Evolutionary conservation across 2,888 invertebrate genomes (phyloP).

Genomic region (Caenorhabditis sp.): DNA sequence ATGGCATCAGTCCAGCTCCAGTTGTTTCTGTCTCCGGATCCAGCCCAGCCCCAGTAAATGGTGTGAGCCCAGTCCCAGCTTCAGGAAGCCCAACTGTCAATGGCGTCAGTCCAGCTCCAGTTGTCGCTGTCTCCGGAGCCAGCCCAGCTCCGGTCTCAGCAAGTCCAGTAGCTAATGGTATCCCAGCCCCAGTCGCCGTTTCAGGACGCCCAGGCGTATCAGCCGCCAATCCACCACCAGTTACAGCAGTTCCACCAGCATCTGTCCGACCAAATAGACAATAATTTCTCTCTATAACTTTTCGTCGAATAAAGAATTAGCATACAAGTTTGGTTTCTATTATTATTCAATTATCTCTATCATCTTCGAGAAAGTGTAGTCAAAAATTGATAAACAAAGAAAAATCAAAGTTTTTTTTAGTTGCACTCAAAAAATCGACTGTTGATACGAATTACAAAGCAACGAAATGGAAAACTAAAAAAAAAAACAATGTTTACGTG

Average conservation of each 20-base stretch:
- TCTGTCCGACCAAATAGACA: not conserved
- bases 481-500: too few species aligned
- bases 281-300: not conserved
- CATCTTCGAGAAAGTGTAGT: too few species aligned
- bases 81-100: not conserved
- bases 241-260: not conserved
- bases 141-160: not conserved
- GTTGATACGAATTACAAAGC: too few species aligned
- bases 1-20: not conserved
- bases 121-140: too few species aligned
- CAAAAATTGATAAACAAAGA: too few species aligned
- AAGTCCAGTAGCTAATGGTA: not conserved
- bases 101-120: not conserved
- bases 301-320: not conserved
- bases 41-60: not conserved
- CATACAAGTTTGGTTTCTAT: too few species aligned
- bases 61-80: not conserved
- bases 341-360: too few species aligned
- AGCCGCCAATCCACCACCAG: not conserved
- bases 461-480: too few species aligned
- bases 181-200: not conserved
- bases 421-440: too few species aligned
- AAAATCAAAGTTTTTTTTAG: too few species aligned
- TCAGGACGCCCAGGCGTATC: not conserved
- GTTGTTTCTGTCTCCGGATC: too few species aligned